Percentiles rank a stretch among this genome's conserved stretches.
Conservation (phyloP, 2,113 vertebrate species). For the Dicrurus megarhynchus region DNA sequence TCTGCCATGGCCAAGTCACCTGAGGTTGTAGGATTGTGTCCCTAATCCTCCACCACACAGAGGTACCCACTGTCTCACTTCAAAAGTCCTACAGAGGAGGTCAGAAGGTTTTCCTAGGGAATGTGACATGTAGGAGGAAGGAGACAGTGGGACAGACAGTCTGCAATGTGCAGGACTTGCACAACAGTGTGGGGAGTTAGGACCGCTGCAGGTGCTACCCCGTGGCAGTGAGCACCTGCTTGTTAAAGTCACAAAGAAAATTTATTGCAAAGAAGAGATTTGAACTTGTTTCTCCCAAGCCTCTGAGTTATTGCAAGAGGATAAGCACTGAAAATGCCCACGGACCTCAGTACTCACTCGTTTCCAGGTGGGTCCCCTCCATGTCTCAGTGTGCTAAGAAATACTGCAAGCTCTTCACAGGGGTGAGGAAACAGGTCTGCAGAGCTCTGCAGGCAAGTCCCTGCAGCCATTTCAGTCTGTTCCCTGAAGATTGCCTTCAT, state of each 20-base stretch:
- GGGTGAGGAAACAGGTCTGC: not conserved
- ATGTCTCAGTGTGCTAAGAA: not conserved
- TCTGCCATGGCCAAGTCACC: not conserved
- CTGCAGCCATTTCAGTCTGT: not conserved
- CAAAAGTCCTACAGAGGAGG: not conserved
- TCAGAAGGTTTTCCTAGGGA: not conserved
- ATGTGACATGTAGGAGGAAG: not conserved
- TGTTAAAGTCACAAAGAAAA: not conserved
- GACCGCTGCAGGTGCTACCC: not conserved
- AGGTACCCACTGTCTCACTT: not conserved
- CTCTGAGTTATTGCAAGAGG: not conserved
- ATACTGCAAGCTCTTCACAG: not conserved
- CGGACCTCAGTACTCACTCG: accelerated
- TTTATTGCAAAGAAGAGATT: not conserved
- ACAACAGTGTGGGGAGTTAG: accelerated
- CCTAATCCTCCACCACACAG: not conserved
- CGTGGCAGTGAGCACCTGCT: not conserved
- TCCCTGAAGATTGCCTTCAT: not conserved
- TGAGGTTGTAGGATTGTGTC: not conserved
- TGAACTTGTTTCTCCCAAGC: not conserved
- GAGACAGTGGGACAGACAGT: not conserved
- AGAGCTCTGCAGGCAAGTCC: not conserved
- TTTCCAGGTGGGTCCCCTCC: accelerated
- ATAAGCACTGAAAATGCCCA: not conserved
- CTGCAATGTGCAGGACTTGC: not conserved